These are phyloP conservation scores for Pyxicephalus adspersus DNA, from an alignment of 2,113 vertebrate genomes.

Conservation along the genomic window DNA sequence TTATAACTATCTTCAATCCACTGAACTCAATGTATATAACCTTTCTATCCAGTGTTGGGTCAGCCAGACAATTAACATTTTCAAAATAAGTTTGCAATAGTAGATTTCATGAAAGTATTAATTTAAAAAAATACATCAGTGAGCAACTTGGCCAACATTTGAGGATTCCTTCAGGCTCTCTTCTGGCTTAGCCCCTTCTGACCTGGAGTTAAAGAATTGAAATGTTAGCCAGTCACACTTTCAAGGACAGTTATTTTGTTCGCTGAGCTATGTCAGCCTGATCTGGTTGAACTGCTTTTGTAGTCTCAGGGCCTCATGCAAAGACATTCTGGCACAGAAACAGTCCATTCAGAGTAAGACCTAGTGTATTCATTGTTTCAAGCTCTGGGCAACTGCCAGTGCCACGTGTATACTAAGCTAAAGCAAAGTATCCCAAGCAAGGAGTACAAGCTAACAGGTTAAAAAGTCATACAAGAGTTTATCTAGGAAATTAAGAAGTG, in stretches of 20 bases:
- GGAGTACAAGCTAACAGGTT: slow-evolving; percentile 6
- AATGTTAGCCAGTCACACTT: slow-evolving; percentile 38
- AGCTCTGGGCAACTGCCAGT: slow-evolving; percentile 46
- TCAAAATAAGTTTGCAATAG: too few species aligned
- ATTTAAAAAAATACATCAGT: too few species aligned
- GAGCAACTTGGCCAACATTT: too few species aligned
- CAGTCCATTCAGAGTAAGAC: slow-evolving; percentile 37
- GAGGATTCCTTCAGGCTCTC: too few species aligned
- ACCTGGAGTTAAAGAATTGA: slow-evolving; percentile 13
- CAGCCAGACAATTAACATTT: too few species aligned
- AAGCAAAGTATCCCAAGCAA: not conserved
- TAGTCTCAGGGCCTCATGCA: slow-evolving; percentile 36
- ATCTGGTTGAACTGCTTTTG: slow-evolving; percentile 45
- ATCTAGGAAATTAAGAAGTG: too few species aligned
- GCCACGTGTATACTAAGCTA: slow-evolving; percentile 39
- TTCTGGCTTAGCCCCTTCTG: too few species aligned
- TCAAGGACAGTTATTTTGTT: slow-evolving; percentile 43
- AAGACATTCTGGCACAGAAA: slow-evolving; percentile 39
- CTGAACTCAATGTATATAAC: too few species aligned
- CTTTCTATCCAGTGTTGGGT: too few species aligned
- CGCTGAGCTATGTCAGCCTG: slow-evolving; percentile 25
- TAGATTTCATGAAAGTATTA: too few species aligned
- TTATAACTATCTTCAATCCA: too few species aligned
- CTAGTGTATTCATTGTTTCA: slow-evolving; percentile 37
- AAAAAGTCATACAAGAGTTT: not conserved